Evolutionary conservation across 2,113 vertebrate genomes (phyloP), one percentile per base, ranked within the genome.

Genomic region (Stegastes partitus): DNA sequence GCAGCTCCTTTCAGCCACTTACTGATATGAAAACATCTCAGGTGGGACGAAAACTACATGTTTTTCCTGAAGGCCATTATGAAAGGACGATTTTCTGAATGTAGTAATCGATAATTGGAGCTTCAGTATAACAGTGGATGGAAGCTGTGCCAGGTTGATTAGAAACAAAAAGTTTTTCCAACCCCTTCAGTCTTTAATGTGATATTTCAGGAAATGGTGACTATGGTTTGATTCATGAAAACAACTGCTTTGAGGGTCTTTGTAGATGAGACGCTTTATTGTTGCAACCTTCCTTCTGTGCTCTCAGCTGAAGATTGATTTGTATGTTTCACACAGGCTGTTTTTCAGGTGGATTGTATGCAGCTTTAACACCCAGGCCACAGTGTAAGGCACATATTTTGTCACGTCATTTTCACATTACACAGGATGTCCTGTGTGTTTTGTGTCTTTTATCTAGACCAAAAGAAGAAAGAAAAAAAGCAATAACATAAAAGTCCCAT

Each of bases 401-500:
- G 51, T 14, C n/a, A 14, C 19, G 26, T 37, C 25, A 28, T 56
- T 68, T 49, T 42, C 18, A 0, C 0, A 2, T 54, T 11, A 23
- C 31, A 54, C 18, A 15, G 16, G 21, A 51, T 26, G 39, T 10
- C 64, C 28, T 55, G 2, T 66, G 31, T 56, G 19, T 61, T 45
- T 22, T 8, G n/a, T 18, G 19, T 31, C 56, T 71, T 71, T 65
- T 49, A 56, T 70, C 58, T 70, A 18, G 2, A 34, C 44, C 59
- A 34, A 68, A 67, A 28, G 5, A 34, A 28, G 26, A 28, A 28
- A 28, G 2, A 18, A 22, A 44, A n/a, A 26, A 63, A 19, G 47
- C 21, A 68, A 42, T 42, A 12, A 65, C 51, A 49, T 67, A 31
- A 71, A 59, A 65, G 55, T 68, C 58, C 11, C 28, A 49, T 39